Evolutionary conservation across 2,888 invertebrate genomes (phyloP).

Genomic region (Allygus modestus): DNA sequence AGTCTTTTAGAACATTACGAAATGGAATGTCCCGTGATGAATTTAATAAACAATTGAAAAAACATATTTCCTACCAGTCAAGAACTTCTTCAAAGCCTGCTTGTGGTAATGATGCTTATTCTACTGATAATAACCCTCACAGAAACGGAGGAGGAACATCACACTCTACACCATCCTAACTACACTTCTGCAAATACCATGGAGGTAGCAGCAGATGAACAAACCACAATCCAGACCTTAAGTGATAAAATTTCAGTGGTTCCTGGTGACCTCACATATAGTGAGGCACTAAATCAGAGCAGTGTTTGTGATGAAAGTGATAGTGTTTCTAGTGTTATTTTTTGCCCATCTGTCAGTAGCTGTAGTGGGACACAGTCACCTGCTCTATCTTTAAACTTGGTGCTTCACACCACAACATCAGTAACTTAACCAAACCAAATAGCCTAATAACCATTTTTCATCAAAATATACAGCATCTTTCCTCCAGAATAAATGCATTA

Average conservation of each 20-base stretch:
- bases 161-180: not conserved
- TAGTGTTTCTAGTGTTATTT: not conserved
- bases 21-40: slow-evolving; percentile 15
- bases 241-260: slow-evolving; percentile 7
- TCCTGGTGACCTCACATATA: slow-evolving; percentile 8
- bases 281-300: slow-evolving; percentile 6
- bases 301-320: not conserved
- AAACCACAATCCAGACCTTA: not conserved
- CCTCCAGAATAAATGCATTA: not conserved
- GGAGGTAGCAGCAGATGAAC: not conserved
- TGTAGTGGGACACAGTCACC: slow-evolving; percentile 3
- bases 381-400: not conserved
- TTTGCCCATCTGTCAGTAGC: not conserved
- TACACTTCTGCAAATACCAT: not conserved
- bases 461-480: not conserved
- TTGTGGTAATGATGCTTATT: not conserved
- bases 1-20: not conserved
- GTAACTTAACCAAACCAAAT: not conserved
- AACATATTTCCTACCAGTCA: not conserved
- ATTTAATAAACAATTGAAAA: not conserved
- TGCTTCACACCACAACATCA: not conserved
- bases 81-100: not conserved
- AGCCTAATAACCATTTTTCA: not conserved
- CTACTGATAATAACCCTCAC: not conserved
- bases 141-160: not conserved